These are phyloP conservation scores for Ceyx erithaca DNA, from an alignment of 2,797 vertebrate genomes.

Conservation along the genomic window DNA sequence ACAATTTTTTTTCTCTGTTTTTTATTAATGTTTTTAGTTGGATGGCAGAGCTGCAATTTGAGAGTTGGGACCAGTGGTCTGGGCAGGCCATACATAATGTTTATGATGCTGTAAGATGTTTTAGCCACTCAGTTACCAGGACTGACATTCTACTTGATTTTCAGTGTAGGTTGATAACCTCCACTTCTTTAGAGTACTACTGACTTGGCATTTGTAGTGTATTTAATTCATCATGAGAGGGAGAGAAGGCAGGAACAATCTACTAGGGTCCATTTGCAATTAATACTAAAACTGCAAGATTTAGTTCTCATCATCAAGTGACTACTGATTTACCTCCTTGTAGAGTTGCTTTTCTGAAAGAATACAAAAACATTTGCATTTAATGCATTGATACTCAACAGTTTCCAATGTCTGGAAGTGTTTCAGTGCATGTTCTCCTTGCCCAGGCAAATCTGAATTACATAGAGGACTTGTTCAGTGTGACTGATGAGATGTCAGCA, in stretches of 20 bases:
- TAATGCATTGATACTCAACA: background rate
- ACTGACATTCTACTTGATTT: background rate
- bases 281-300: background rate
- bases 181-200: background rate
- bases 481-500: background rate
- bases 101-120: background rate
- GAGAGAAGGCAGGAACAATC: background rate
- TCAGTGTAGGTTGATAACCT: background rate
- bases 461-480: background rate
- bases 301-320: slow-evolving; percentile 46
- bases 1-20: background rate
- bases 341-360: background rate
- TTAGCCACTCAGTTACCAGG: background rate
- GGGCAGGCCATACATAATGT: background rate
- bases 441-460: background rate
- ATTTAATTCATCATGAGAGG: background rate
- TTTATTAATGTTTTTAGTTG: background rate
- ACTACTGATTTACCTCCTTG: slow-evolving; percentile 3
- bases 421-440: background rate
- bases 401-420: background rate
- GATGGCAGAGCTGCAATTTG: background rate
- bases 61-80: background rate
- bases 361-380: background rate
- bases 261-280: background rate
- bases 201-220: background rate